phyloP scores from a whole-genome alignment of 2,113 vertebrate genomes.

The Sylvilagus bachmani region DNA sequence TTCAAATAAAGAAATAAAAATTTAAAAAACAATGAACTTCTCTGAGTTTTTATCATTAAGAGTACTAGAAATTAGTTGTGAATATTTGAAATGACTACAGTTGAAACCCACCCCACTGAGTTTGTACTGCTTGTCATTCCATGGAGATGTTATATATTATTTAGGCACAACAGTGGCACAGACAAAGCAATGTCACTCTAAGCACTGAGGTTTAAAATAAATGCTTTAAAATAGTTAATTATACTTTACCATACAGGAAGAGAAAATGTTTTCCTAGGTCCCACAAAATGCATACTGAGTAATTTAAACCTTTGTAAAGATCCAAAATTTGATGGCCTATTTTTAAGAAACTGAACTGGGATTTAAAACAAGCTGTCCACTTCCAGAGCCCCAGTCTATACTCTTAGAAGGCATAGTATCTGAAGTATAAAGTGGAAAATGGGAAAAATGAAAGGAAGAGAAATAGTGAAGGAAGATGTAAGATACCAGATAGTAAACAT shows the following conservation, averaged over 20 bases:
- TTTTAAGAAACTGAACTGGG: constrained; percentile 51
- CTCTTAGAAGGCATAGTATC: not conserved
- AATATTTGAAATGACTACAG: not conserved
- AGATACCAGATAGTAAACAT: not conserved
- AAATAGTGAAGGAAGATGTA: not conserved
- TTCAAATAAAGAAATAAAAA: too few species aligned
- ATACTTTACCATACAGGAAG: not conserved
- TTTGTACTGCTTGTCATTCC: not conserved
- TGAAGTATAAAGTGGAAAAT: not conserved
- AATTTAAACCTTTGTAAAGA: constrained; percentile 1
- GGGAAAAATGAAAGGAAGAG: not conserved
- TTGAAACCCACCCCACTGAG: rapidly evolving
- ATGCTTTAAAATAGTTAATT: constrained; percentile 68
- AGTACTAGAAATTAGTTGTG: not conserved
- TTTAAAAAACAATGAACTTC: too few species aligned
- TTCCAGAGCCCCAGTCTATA: not conserved
- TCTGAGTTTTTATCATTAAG: not conserved
- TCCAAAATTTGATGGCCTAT: not conserved
- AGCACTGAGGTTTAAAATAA: constrained; percentile 59
- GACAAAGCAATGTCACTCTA: not conserved
- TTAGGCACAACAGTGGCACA: not conserved
- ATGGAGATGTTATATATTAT: not conserved
- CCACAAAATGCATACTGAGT: constrained; percentile 26
- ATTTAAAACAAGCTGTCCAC: not conserved
- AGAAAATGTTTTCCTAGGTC: constrained; percentile 47